Evolutionary conservation across 2,797 vertebrate genomes (phyloP).

Genomic region (Mus spretus): DNA sequence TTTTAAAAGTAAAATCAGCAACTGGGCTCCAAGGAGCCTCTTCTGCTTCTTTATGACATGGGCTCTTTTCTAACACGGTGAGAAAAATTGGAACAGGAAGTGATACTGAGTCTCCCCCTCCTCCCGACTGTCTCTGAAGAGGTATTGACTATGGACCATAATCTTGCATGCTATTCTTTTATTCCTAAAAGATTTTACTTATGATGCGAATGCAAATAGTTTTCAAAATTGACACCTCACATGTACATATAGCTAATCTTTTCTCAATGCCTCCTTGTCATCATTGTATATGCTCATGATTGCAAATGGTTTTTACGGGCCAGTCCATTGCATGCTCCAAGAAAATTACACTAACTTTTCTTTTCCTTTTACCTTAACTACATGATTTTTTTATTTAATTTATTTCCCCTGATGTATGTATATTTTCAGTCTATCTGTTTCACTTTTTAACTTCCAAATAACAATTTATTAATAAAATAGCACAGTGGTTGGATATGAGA

Average conservation of each 20-base stretch:
- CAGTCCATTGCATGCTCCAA: neutral
- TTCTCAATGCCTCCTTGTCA: neutral
- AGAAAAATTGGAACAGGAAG: neutral
- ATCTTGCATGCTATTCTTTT: constrained; percentile 28
- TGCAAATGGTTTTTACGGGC: neutral
- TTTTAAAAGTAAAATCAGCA: neutral
- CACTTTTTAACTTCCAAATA: neutral
- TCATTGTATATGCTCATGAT: neutral
- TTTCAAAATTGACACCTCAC: constrained; percentile 8
- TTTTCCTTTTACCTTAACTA: neutral
- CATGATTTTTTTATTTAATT: constrained; percentile 6
- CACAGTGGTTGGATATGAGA: neutral
- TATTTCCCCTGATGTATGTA: neutral
- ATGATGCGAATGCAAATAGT: constrained; percentile 1
- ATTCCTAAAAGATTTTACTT: neutral
- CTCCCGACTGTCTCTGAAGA: neutral
- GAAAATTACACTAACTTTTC: neutral
- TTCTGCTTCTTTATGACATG: neutral
- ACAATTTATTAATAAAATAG: constrained; percentile 19
- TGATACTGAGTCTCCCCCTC: neutral
- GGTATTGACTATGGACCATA: neutral
- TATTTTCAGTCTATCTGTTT: neutral
- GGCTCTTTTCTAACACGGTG: neutral
- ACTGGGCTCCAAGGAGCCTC: neutral
- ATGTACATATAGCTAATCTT: constrained; percentile 23